Conservation (phyloP, 2,113 vertebrate genomes). For the Charina bottae region DNA sequence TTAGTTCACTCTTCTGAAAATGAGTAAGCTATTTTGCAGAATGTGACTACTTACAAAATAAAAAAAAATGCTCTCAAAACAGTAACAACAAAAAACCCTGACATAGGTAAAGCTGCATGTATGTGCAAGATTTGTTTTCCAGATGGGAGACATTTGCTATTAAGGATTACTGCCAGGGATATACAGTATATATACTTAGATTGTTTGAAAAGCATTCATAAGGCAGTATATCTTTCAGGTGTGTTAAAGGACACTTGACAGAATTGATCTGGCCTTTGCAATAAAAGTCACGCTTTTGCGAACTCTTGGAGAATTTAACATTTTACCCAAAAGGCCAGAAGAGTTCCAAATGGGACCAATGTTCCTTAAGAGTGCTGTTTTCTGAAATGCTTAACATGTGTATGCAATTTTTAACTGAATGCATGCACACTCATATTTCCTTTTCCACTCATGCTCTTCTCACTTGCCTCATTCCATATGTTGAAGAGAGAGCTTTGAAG, state of each 20-base stretch:
- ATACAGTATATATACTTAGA: no score
- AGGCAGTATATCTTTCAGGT: conserved; percentile 5
- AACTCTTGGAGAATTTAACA: neutral
- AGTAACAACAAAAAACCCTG: neutral
- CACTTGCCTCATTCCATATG: conserved; percentile 35
- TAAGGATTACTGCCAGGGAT: conserved; percentile 13
- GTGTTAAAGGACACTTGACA: conserved; percentile 24
- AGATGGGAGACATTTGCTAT: conserved; percentile 21
- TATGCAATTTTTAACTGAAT: conserved; percentile 33
- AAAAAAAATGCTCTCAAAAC: neutral
- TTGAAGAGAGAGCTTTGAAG: conserved; percentile 21
- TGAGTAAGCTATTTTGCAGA: neutral
- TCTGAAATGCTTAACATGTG: neutral
- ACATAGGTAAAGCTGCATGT: neutral
- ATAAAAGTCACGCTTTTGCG: neutral
- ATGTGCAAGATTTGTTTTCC: neutral
- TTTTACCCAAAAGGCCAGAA: conserved; percentile 9
- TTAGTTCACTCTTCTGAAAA: conserved; percentile 13
- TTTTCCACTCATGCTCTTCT: conserved; percentile 17
- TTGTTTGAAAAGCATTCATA: conserved; percentile 25
- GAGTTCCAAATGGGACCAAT: conserved; percentile 9
- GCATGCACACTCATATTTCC: neutral
- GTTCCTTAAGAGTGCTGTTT: conserved; percentile 23
- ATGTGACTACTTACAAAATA: neutral
- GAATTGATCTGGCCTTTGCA: neutral